Evolutionary conservation across 2,113 vertebrate species (phyloP), one percentile per base, ranked within the genome.

Genomic region (Muntiacus reevesi): DNA sequence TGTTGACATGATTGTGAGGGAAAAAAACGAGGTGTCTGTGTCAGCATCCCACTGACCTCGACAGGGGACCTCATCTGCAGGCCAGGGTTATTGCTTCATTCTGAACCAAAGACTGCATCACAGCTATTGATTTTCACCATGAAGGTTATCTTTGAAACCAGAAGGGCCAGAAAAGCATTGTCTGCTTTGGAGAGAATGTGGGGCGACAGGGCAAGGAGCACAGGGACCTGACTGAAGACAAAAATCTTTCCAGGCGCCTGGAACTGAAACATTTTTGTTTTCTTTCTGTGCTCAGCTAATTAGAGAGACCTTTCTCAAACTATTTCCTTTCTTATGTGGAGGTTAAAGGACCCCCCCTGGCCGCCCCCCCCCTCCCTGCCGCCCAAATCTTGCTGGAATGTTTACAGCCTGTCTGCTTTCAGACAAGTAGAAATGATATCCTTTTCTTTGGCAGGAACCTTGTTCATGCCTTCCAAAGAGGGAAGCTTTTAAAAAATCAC

Each of bases 141-240:
- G 94, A 96, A 98, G 96, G 79, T 97, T 96, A 95, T 97, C 93
- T 97, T 87, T 93, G 87, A 97, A 90, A 88, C 59, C 92, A 87
- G 52, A 79, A 96, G 43, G 87, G 45, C 87, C 84, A 82, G 92
- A 33, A 57, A 85, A 95, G 60, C 64, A 85, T 79, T 79, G 27
- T 94, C 86, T 91, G 81, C 64, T 88, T 54, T 57, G 83, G 87
- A 81, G 86, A 82, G 67, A 71, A 59, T 45, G 54, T 40, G 25
- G 8, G 40, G 33, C 3, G 8, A n/a, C 55, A 27, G 19, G 52
- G 25, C 84, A 94, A 17, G 84, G 59, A 40, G n/a, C 36, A 3
- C 9, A 62, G 89, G 54, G 54, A 87, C 62, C 45, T 28, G 33
- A n/a, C 45, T 88, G 28, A 5, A 7, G 92, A 92, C 62, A 64